Percentiles rank a stretch among this genome's conserved stretches.
Conservation (phyloP, 2,888 invertebrate genomes). For the Spisula solida region DNA sequence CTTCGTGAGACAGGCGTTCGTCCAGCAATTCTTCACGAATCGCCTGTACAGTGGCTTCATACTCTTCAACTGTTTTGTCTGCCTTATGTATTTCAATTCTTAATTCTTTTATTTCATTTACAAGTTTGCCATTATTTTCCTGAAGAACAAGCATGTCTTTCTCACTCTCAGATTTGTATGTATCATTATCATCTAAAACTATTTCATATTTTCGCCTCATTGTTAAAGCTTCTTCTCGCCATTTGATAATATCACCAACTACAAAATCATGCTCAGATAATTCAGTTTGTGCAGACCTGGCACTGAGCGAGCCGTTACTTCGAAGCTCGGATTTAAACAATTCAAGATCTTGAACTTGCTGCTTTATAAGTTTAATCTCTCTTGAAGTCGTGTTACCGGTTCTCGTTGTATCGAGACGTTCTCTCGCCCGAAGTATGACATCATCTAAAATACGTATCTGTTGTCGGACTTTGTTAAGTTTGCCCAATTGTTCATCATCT, state of each 20-base stretch:
- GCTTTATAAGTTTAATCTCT: constrained; percentile 31
- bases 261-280: constrained; percentile 15
- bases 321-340: constrained; percentile 40
- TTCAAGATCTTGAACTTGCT: constrained; percentile 39
- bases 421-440: constrained; percentile 31
- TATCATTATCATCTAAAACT: constrained; percentile 28
- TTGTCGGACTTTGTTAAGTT: constrained; percentile 30
- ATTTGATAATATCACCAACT: constrained; percentile 49
- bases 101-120: constrained; percentile 45
- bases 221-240: constrained; percentile 45
- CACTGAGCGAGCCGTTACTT: constrained; percentile 10
- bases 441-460: constrained; percentile 43
- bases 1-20: constrained; percentile 63
- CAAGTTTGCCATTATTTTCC: constrained; percentile 13
- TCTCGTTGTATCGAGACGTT: constrained; percentile 23
- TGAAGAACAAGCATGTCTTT: constrained; percentile 29
- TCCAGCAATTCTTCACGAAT: constrained; percentile 61
- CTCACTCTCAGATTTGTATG: constrained; percentile 21
- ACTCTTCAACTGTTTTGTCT: constrained; percentile 38
- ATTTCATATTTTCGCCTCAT: constrained; percentile 40
- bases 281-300: constrained; percentile 29
- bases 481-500: constrained; percentile 36
- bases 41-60: constrained; percentile 50
- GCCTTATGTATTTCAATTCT: constrained; percentile 23
- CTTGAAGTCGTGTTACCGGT: constrained; percentile 34